phyloP scores from a whole-genome alignment of 2,888 invertebrate species.

The Epinotia demarniana region DNA sequence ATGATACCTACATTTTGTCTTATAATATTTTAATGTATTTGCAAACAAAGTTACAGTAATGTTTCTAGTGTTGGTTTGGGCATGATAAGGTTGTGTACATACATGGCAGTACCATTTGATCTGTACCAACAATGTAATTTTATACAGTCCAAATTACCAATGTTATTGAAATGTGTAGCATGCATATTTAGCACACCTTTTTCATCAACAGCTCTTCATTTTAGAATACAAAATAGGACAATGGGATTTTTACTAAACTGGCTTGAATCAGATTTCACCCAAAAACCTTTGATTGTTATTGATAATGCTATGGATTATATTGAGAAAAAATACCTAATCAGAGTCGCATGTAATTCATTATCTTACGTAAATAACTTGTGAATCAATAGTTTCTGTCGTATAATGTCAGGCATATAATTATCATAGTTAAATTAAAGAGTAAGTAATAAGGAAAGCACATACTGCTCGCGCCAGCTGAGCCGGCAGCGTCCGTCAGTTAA shows the following conservation, averaged over 20 bases:
- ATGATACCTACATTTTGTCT: conserved; percentile 15
- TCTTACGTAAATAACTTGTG: conserved; percentile 17
- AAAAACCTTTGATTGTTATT: neutral
- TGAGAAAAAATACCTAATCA: neutral
- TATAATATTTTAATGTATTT: conserved; percentile 24
- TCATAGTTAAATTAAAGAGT: conserved; percentile 36
- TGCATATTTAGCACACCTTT: neutral
- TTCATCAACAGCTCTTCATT: neutral
- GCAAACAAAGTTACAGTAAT: conserved; percentile 18
- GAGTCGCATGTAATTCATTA: neutral
- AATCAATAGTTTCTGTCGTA: conserved; percentile 19
- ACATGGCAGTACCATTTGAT: neutral
- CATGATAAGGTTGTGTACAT: neutral
- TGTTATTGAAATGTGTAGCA: neutral
- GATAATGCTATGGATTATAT: neutral
- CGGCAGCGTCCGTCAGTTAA: conserved; percentile 83
- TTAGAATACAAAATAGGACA: neutral
- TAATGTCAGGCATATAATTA: conserved; percentile 15
- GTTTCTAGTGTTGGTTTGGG: conserved; percentile 1
- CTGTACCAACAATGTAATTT: neutral
- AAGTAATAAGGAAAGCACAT: conserved; percentile 56
- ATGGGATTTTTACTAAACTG: neutral
- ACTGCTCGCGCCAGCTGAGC: conserved; percentile 82
- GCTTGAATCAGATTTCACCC: neutral
- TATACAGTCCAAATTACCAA: neutral